A percentile compares a stretch with the other conserved stretches of the same genome.
Evolutionary conservation across 2,888 invertebrate species (phyloP).

Genomic region (Trissolcus brochymenae): DNA sequence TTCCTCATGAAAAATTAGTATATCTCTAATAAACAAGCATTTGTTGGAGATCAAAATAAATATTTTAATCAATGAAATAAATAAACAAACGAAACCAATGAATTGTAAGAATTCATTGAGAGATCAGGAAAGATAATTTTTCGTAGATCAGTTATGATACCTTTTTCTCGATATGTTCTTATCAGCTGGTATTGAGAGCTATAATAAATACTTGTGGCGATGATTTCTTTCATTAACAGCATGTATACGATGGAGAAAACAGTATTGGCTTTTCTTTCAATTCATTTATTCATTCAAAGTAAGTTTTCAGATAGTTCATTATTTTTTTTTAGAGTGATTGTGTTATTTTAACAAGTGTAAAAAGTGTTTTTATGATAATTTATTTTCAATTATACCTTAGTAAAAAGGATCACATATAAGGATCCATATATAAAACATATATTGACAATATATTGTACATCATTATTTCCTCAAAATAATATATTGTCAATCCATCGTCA

Average conservation of each 20-base stretch:
- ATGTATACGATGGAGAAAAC: constrained; percentile 31
- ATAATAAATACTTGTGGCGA: constrained; percentile 38
- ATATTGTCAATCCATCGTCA: too few species aligned
- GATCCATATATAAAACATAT: too few species aligned
- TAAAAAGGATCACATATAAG: too few species aligned
- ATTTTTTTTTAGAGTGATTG: neutral
- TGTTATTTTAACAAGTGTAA: neutral
- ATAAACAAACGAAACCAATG: too few species aligned
- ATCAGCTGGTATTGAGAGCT: constrained; percentile 19
- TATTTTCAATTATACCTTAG: neutral
- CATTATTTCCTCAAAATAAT: too few species aligned
- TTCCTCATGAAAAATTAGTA: too few species aligned
- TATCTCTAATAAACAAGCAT: too few species aligned
- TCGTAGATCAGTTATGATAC: constrained; percentile 16
- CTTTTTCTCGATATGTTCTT: constrained; percentile 30
- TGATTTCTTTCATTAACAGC: constrained; percentile 13
- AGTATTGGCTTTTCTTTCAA: constrained; percentile 17
- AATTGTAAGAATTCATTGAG: too few species aligned
- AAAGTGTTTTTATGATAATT: neutral
- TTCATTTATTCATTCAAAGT: constrained; percentile 26
- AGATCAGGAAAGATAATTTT: too few species aligned
- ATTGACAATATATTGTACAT: too few species aligned
- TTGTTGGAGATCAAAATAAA: too few species aligned
- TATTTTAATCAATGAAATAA: too few species aligned
- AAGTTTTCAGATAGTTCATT: constrained; percentile 13